Percentiles rank a stretch among this genome's conserved stretches.
Evolutionary conservation across 2,113 vertebrate species (phyloP).

Genomic region (Oreochromis niloticus): DNA sequence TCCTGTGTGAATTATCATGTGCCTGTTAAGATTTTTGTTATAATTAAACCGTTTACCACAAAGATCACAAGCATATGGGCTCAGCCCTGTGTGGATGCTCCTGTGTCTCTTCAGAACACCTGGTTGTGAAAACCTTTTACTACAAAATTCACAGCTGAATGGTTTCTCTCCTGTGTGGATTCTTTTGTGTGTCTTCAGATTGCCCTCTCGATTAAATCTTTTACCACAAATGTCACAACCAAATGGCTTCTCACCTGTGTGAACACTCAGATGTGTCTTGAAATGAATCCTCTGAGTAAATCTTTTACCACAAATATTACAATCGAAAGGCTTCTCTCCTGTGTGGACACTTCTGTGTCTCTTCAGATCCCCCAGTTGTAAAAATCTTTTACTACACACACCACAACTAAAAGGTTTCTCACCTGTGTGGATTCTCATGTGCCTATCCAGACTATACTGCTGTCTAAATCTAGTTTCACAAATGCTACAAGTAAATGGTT

Average conservation of each 20-base stretch:
- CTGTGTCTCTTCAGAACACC: not conserved
- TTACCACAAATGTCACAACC: not conserved
- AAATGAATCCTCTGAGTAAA: not conserved
- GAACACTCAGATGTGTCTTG: not conserved
- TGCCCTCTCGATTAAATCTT: not conserved
- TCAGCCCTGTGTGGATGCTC: not conserved
- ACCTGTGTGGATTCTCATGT: not conserved
- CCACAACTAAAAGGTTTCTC: not conserved
- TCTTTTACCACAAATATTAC: not conserved
- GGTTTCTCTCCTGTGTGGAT: not conserved
- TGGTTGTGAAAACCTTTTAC: not conserved
- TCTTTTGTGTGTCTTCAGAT: not conserved
- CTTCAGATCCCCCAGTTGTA: not conserved
- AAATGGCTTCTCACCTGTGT: not conserved
- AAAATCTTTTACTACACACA: not conserved
- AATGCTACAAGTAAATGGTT: not conserved
- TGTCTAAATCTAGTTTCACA: not conserved
- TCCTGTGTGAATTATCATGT: not conserved
- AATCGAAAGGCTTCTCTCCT: not conserved
- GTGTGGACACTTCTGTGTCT: not conserved
- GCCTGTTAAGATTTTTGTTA: not conserved
- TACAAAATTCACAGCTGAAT: not conserved
- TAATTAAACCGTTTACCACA: not conserved
- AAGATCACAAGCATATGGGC: not conserved
- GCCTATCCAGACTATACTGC: not conserved